phyloP scores from a whole-genome alignment of 2,797 vertebrate species.

The Helostoma temminkii region DNA sequence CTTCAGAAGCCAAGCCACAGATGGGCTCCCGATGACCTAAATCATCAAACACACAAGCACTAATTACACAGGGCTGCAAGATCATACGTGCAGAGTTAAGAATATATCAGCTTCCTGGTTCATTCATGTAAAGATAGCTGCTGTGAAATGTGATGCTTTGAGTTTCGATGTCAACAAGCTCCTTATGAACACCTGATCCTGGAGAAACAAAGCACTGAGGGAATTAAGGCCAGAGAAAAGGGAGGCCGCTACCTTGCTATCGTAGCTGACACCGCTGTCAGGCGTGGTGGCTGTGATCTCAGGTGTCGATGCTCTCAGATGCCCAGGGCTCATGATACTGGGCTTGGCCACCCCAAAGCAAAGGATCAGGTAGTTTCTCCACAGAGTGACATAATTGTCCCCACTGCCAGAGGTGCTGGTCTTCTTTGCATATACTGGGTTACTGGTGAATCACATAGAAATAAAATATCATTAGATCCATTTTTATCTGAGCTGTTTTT shows the following conservation, averaged over 20 bases:
- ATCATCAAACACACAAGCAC: constrained; percentile 53
- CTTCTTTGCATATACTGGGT: constrained; percentile 97
- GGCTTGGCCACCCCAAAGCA: constrained; percentile 98
- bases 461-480: background rate
- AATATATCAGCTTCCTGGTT: constrained; percentile 43
- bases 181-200: constrained; percentile 65
- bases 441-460: constrained; percentile 81
- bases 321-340: constrained; percentile 97
- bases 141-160: constrained; percentile 58
- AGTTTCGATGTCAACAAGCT: constrained; percentile 65
- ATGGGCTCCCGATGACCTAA: constrained; percentile 95
- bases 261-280: constrained; percentile 91
- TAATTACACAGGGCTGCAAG: constrained; percentile 41
- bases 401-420: constrained; percentile 89
- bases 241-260: constrained; percentile 87
- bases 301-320: constrained; percentile 94
- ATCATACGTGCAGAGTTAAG: constrained; percentile 15
- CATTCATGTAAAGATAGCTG: constrained; percentile 46
- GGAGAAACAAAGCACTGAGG: constrained; percentile 50
- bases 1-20: constrained; percentile 95
- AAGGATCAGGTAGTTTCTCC: constrained; percentile 99
- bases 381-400: constrained; percentile 92
- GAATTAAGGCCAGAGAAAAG: constrained; percentile 45
- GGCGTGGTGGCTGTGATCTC: constrained; percentile 93
- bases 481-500: constrained; percentile 17